A percentile compares a stretch with the other conserved stretches of the same genome.
phyloP scores from a whole-genome alignment of 1,140 invertebrate genomes.

The Drosophila suzukii region DNA sequence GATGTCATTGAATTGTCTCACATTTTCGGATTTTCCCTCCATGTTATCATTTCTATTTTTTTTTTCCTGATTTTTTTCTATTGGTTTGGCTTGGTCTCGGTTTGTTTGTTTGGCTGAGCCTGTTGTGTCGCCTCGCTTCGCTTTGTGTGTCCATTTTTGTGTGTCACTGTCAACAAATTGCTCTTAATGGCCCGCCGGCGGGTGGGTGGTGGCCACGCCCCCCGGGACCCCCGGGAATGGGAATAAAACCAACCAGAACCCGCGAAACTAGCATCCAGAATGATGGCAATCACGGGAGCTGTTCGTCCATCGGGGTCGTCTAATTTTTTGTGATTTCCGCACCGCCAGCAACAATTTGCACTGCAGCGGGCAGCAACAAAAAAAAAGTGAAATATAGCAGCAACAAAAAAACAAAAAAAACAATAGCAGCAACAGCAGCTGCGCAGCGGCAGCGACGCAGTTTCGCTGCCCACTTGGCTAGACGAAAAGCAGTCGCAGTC shows the following conservation, averaged over 20 bases:
- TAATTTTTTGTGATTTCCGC: slow-evolving; percentile 79
- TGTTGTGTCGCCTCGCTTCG: slow-evolving; percentile 49
- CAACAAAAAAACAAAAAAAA: slow-evolving; percentile 16
- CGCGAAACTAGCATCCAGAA: slow-evolving; percentile 24
- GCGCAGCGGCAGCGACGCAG: slow-evolving; percentile 19
- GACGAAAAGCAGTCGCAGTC: slow-evolving; percentile 42
- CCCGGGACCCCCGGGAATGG: not conserved
- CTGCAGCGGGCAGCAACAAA: slow-evolving; percentile 41
- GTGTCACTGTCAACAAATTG: slow-evolving; percentile 83
- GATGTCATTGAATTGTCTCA: slow-evolving; percentile 40
- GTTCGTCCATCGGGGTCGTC: slow-evolving; percentile 58
- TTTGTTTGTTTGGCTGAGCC: slow-evolving; percentile 37
- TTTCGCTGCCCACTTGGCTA: slow-evolving; percentile 54
- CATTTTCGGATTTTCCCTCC: slow-evolving; percentile 39
- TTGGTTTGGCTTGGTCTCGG: slow-evolving; percentile 2
- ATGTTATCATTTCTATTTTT: slow-evolving; percentile 26
- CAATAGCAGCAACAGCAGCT: slow-evolving; percentile 38
- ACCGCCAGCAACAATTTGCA: slow-evolving; percentile 69
- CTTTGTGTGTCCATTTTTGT: slow-evolving; percentile 76
- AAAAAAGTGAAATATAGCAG: slow-evolving; percentile 21
- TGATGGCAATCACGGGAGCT: slow-evolving; percentile 54
- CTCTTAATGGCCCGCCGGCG: slow-evolving; percentile 71
- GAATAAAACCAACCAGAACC: slow-evolving; percentile 14
- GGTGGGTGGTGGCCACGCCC: slow-evolving; percentile 52
- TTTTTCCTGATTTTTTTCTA: slow-evolving; percentile 7